Conservation (phyloP, 2,113 vertebrate genomes). For the Prionailurus viverrinus region DNA sequence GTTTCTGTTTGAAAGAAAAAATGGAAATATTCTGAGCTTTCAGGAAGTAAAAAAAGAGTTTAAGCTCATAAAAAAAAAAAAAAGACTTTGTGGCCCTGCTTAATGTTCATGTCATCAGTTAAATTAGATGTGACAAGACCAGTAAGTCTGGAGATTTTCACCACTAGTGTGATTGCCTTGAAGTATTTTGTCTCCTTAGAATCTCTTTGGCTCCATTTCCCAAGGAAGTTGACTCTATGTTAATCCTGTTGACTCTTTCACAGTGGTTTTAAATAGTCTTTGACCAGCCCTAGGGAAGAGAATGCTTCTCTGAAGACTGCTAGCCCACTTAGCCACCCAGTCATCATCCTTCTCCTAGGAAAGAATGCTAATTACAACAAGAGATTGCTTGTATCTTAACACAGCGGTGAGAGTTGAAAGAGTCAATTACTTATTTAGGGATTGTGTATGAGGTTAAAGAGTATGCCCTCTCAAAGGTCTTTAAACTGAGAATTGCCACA, state of each 20-base stretch:
- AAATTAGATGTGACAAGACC: constrained; percentile 86
- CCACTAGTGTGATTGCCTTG: constrained; percentile 79
- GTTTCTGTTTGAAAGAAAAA: constrained; percentile 69
- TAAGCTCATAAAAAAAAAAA: constrained; percentile 73
- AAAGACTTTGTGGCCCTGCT: constrained; percentile 77
- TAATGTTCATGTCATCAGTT: constrained; percentile 84
- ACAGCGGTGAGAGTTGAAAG: constrained; percentile 1
- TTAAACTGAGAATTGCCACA: background rate
- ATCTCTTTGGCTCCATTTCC: constrained; percentile 78
- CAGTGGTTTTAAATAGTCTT: constrained; percentile 76
- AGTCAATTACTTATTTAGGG: constrained; percentile 51
- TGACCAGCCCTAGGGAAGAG: constrained; percentile 22
- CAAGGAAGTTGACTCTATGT: constrained; percentile 81
- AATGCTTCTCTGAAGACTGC: background rate
- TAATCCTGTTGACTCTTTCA: constrained; percentile 84
- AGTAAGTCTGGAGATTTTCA: constrained; percentile 87
- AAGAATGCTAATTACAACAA: constrained; percentile 75
- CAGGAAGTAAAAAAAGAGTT: constrained; percentile 76
- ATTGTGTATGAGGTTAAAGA: constrained; percentile 55
- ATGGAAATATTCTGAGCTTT: constrained; percentile 73
- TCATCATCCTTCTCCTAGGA: background rate
- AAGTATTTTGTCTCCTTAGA: constrained; percentile 84
- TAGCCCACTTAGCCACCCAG: constrained; percentile 30
- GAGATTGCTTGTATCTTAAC: constrained; percentile 50
- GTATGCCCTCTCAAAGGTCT: background rate